A percentile compares a stretch with the other conserved stretches of the same genome.
phyloP scores from a whole-genome alignment of 2,113 vertebrate genomes.

The Psephotus haematonotus region DNA sequence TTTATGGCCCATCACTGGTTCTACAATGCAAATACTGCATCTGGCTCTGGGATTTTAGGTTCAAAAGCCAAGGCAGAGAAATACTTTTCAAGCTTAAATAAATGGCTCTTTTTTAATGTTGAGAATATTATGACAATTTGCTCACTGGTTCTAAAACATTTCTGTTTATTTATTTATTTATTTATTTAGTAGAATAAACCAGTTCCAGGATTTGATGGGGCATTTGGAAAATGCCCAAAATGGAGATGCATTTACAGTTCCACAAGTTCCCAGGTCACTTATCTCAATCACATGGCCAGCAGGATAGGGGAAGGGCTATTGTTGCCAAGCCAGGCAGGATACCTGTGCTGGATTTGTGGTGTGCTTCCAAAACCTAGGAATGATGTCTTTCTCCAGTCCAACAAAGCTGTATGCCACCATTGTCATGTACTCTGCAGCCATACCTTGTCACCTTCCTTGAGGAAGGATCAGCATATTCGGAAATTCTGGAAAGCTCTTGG shows the following conservation, averaged over 20 bases:
- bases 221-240: not conserved
- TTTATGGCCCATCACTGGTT: not conserved
- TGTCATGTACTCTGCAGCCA: not conserved
- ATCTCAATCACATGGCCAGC: fast-evolving
- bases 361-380: not conserved
- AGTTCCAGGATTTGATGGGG: not conserved
- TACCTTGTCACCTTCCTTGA: not conserved
- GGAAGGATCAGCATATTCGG: not conserved
- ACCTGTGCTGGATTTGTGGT: not conserved
- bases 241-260: not conserved
- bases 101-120: not conserved
- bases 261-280: not conserved
- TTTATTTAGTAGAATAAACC: not conserved
- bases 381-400: not conserved
- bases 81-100: not conserved
- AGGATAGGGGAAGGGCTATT: not conserved
- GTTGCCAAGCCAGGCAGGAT: not conserved
- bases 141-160: not conserved
- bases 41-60: not conserved
- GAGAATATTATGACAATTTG: not conserved
- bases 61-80: not conserved
- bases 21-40: not conserved
- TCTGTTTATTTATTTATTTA: not conserved
- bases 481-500: conserved; percentile 10
- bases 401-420: not conserved